A percentile compares a stretch with the other conserved stretches of the same genome.
phyloP scores from a whole-genome alignment of 2,888 invertebrate genomes.

The Taenaris catops region DNA sequence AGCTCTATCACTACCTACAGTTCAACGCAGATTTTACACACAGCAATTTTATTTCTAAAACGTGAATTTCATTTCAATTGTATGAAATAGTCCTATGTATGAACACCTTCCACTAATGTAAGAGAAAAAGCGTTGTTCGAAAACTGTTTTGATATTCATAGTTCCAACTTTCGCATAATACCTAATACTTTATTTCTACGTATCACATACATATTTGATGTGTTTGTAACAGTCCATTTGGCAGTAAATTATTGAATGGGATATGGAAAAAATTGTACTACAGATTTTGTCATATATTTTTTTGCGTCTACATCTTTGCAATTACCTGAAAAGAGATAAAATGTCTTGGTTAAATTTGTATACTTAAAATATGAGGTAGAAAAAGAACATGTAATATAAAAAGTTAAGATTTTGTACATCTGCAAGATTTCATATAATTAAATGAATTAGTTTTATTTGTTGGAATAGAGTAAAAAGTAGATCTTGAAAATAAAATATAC shows the following conservation, averaged over 20 bases:
- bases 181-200: slow-evolving; percentile 14
- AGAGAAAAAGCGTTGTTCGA: not conserved
- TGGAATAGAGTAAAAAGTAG: no score
- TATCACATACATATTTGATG: slow-evolving; percentile 32
- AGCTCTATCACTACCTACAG: no score
- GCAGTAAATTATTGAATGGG: slow-evolving; percentile 46
- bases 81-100: no score
- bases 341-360: not conserved
- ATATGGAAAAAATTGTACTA: slow-evolving; percentile 72
- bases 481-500: no score
- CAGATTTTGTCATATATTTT: slow-evolving; percentile 40
- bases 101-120: no score
- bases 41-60: no score
- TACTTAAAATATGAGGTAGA: not conserved
- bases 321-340: slow-evolving; percentile 46
- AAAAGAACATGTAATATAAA: no score
- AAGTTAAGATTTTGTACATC: no score
- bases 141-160: not conserved
- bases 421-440: no score
- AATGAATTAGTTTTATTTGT: no score
- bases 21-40: no score
- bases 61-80: no score
- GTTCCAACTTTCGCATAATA: slow-evolving; percentile 9
- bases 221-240: slow-evolving; percentile 30
- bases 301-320: slow-evolving; percentile 26